These are phyloP conservation scores for Melanerpes aurifrons DNA, from an alignment of 2,113 vertebrate species.

Conservation along the genomic window DNA sequence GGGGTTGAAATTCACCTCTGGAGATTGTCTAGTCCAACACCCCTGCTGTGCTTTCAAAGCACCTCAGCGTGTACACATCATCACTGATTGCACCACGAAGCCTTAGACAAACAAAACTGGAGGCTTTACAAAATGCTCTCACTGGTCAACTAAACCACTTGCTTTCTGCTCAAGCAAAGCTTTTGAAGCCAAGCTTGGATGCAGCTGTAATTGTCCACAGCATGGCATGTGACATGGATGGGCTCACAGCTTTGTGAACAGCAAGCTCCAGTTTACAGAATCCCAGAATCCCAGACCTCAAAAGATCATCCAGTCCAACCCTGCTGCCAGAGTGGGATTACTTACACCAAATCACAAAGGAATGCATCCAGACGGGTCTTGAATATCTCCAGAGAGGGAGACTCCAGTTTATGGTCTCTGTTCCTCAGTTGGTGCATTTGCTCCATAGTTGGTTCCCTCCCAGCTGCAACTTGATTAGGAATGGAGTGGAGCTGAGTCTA, in stretches of 20 bases:
- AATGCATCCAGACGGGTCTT: too few species aligned
- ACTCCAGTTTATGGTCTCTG: neutral
- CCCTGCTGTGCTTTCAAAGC: neutral
- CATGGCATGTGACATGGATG: rapidly evolving
- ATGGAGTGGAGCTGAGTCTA: rapidly evolving
- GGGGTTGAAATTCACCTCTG: neutral
- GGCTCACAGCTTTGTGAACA: neutral
- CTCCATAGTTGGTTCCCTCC: neutral
- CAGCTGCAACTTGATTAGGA: neutral
- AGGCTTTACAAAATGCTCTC: neutral
- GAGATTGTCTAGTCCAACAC: neutral
- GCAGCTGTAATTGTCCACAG: rapidly evolving
- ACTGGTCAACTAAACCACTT: neutral
- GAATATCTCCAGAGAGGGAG: too few species aligned
- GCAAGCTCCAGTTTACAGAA: neutral
- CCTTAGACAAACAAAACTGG: neutral
- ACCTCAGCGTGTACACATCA: neutral
- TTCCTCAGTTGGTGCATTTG: neutral
- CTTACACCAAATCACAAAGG: too few species aligned
- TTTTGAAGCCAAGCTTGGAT: neutral
- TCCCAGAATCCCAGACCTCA: too few species aligned
- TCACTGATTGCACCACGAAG: neutral
- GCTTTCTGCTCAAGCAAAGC: neutral
- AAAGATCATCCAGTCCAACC: too few species aligned
- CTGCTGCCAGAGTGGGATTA: too few species aligned